These are phyloP conservation scores for Forficula auricularia DNA, from an alignment of 1,140 invertebrate species.

Conservation along the genomic window DNA sequence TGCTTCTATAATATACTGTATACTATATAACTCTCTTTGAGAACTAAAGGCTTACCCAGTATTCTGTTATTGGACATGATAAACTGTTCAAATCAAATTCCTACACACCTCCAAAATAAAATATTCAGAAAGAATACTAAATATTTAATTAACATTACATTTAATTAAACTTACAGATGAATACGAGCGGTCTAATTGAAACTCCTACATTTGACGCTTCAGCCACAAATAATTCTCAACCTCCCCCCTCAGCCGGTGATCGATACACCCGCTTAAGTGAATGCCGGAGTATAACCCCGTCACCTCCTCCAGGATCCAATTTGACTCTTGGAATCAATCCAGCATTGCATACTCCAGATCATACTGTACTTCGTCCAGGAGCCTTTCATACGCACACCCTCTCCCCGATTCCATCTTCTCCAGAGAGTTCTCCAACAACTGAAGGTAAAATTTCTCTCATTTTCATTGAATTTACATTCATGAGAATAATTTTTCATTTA, in stretches of 20 bases:
- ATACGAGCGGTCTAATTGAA: slow-evolving; percentile 52
- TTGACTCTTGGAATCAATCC: too few relatives aligned
- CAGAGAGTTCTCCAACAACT: slow-evolving; percentile 29
- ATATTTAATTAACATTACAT: too few relatives aligned
- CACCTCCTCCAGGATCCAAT: slow-evolving; percentile 38
- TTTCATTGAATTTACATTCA: too few relatives aligned
- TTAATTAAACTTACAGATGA: too few relatives aligned
- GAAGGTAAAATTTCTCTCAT: slow-evolving; percentile 18
- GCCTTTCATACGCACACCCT: slow-evolving; percentile 12
- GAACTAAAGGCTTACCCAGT: too few relatives aligned
- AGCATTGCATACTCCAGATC: background rate
- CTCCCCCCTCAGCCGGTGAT: slow-evolving; percentile 18
- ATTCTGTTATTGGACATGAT: too few relatives aligned
- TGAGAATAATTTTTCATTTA: too few relatives aligned
- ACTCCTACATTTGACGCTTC: background rate
- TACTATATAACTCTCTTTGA: too few relatives aligned
- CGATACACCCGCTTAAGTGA: slow-evolving; percentile 48
- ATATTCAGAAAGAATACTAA: too few relatives aligned
- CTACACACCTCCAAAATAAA: too few relatives aligned
- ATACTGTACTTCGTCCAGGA: slow-evolving; percentile 8
- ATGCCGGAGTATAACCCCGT: slow-evolving; percentile 54
- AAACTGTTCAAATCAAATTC: too few relatives aligned
- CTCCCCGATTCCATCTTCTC: slow-evolving; percentile 24
- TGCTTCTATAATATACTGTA: too few relatives aligned
- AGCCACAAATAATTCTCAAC: background rate